A percentile compares a stretch with the other conserved stretches of the same genome.
These are phyloP conservation scores for Pygathrix nemaeus DNA, from an alignment of 2,113 vertebrate genomes.

Conservation along the genomic window DNA sequence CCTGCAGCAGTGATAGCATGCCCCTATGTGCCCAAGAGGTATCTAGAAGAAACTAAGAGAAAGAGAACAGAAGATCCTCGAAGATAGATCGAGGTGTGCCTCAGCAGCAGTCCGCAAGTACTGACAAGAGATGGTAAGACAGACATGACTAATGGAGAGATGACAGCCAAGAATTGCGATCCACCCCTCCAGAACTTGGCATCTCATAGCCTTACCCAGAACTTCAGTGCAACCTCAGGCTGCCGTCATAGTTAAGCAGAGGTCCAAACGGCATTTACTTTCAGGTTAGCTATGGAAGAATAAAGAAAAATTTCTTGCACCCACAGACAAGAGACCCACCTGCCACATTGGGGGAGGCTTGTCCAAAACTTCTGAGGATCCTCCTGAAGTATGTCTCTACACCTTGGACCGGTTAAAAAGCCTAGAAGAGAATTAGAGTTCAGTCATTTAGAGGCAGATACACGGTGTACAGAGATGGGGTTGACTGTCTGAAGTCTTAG, in stretches of 20 bases:
- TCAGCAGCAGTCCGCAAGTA: background rate
- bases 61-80: background rate
- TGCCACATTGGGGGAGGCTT: constrained; percentile 40
- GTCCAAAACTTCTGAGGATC: constrained; percentile 27
- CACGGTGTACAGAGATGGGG: too few species aligned
- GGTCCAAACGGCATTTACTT: background rate
- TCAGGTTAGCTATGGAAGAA: background rate
- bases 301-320: background rate
- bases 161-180: background rate
- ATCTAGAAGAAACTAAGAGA: background rate
- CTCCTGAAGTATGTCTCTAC: background rate
- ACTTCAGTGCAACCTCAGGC: background rate
- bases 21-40: too few species aligned
- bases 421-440: constrained; percentile 60
- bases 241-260: background rate
- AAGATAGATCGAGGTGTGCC: background rate
- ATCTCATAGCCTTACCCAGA: background rate
- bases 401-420: background rate
- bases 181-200: background rate
- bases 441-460: background rate
- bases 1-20: background rate
- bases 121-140: background rate
- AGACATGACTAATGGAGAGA: too few species aligned
- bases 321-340: constrained; percentile 38
- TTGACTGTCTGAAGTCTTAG: background rate